Conservation (phyloP, 1,140 invertebrate species). For the Macrotrachela quadricornifera region DNA sequence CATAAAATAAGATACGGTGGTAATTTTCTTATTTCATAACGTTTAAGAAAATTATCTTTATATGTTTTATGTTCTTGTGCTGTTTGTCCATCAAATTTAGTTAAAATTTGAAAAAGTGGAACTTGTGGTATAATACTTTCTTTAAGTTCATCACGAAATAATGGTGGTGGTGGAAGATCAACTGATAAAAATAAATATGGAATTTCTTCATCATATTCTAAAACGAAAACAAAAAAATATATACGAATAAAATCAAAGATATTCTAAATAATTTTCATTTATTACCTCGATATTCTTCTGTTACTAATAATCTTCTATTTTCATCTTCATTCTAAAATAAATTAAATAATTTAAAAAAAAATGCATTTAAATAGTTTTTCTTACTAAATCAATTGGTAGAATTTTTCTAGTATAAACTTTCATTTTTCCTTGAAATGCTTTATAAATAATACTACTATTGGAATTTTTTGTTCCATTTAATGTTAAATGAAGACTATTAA, state of each 20-base stretch:
- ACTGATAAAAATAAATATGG: conserved; percentile 62
- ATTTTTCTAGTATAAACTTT: conserved; percentile 78
- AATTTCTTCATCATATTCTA: conserved; percentile 1
- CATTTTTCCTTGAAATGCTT: conserved; percentile 85
- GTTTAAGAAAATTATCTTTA: conserved; percentile 89
- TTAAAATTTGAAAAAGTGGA: conserved; percentile 69
- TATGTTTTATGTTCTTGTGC: conserved; percentile 99
- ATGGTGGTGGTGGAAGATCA: conserved; percentile 77
- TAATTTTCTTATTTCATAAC: conserved; percentile 77
- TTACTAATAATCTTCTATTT: conserved; percentile 49
- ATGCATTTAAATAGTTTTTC: background rate
- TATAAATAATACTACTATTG: conserved; percentile 53
- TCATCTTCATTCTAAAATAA: conserved; percentile 50
- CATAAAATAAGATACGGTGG: conserved; percentile 93
- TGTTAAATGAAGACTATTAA: conserved; percentile 73
- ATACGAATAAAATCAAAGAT: background rate
- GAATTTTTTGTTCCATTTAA: conserved; percentile 26
- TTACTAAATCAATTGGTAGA: conserved; percentile 59
- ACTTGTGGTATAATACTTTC: conserved; percentile 97
- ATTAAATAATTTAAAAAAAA: conserved; percentile 5
- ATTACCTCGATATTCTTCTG: conserved; percentile 54
- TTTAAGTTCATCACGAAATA: conserved; percentile 85
- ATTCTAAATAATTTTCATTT: too few species aligned
- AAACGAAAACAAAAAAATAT: background rate
- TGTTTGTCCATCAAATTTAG: conserved; percentile 79